Conservation (phyloP, 2,888 invertebrate species). For the Mimumesa dahlbomi region DNA sequence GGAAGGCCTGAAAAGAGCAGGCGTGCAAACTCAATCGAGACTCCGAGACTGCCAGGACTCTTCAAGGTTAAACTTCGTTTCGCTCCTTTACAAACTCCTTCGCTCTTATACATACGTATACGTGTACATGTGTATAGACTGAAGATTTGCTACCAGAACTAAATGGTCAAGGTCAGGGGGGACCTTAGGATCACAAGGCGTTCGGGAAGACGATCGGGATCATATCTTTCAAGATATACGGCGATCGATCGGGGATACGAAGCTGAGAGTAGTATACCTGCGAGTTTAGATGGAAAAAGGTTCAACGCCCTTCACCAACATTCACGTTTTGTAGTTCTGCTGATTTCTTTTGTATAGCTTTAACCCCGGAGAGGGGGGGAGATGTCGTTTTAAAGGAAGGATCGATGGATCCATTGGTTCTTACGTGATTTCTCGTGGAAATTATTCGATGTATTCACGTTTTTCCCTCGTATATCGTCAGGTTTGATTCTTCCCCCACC, state of each 20-base stretch:
- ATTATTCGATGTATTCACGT: no score
- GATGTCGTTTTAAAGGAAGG: no score
- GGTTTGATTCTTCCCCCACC: no score
- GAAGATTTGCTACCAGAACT: constrained; percentile 39
- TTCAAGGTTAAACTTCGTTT: constrained; percentile 61
- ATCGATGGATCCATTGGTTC: no score
- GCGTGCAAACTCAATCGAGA: constrained; percentile 61
- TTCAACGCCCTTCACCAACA: constrained; percentile 39
- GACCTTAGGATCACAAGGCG: constrained; percentile 44
- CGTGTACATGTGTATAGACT: no score
- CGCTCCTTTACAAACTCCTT: constrained; percentile 24
- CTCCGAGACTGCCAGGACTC: constrained; percentile 50
- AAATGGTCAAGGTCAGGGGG: constrained; percentile 56
- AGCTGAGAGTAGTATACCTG: constrained; percentile 24
- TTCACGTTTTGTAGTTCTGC: constrained; percentile 31
- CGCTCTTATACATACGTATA: constrained; percentile 9
- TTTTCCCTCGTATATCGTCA: no score
- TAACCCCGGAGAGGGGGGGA: no score
- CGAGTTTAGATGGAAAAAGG: constrained; percentile 35
- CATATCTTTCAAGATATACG: constrained; percentile 44
- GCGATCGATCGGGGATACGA: constrained; percentile 48
- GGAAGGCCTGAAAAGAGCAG: constrained; percentile 43
- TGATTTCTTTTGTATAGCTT: constrained; percentile 23
- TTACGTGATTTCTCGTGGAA: no score
- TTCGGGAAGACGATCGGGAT: constrained; percentile 34